phyloP scores from a whole-genome alignment of 2,888 invertebrate species.

The Glyphotaelius pellucidus region DNA sequence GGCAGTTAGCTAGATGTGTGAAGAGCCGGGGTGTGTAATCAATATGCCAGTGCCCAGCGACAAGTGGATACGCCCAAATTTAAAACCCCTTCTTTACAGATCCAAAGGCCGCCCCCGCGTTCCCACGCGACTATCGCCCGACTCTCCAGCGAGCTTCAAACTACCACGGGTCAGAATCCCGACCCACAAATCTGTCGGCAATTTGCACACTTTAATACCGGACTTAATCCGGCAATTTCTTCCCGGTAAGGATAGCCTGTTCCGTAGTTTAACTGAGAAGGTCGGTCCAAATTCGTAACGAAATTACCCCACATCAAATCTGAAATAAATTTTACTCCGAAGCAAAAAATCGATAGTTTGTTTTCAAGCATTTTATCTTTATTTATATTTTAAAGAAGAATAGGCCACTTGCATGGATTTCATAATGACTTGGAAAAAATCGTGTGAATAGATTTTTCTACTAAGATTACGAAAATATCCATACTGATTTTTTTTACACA shows the following conservation, averaged over 20 bases:
- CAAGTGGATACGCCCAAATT: constrained; percentile 64
- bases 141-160: not conserved
- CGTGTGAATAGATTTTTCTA: too few species aligned
- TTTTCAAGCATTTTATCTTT: not conserved
- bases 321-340: not conserved
- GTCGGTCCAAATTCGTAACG: constrained; percentile 2
- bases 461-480: too few species aligned
- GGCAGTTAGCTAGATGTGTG: constrained; percentile 41
- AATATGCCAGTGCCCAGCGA: constrained; percentile 65
- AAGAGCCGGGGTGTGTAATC: constrained; percentile 61
- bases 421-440: too few species aligned
- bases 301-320: not conserved
- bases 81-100: constrained; percentile 39
- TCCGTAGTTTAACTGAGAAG: constrained; percentile 9
- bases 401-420: too few species aligned
- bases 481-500: too few species aligned
- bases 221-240: constrained; percentile 18
- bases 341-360: not conserved
- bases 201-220: constrained; percentile 16
- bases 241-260: constrained; percentile 28
- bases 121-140: constrained; percentile 11
- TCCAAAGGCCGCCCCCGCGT: constrained; percentile 13
- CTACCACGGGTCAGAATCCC: constrained; percentile 23
- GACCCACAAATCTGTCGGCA: constrained; percentile 20
- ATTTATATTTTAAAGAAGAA: too few species aligned